Conservation (phyloP, 2,797 vertebrate species). For the Silurus aristotelis region DNA sequence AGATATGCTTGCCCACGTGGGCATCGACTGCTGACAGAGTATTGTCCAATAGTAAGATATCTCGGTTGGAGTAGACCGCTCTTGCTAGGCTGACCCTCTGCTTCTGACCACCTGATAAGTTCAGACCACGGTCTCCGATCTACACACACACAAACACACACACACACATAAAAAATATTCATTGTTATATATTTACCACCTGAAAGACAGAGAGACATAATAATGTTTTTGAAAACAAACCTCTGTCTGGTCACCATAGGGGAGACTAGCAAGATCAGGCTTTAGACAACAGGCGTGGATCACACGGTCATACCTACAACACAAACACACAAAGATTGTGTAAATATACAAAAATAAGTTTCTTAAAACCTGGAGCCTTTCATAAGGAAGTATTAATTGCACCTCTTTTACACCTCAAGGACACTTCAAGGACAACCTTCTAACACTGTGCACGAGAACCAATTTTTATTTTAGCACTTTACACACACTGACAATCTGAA, state of each 20-base stretch:
- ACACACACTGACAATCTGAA: too few relatives aligned
- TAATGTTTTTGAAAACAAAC: slow-evolving; percentile 58
- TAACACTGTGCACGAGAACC: neutral
- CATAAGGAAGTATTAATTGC: neutral
- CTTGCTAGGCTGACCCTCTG: slow-evolving; percentile 80
- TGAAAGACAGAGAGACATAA: neutral
- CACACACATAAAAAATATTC: slow-evolving; percentile 45
- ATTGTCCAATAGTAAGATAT: slow-evolving; percentile 80
- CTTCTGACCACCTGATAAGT: slow-evolving; percentile 83
- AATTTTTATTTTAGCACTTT: too few relatives aligned
- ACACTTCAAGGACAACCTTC: neutral
- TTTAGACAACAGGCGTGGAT: slow-evolving; percentile 71
- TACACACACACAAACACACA: slow-evolving; percentile 57
- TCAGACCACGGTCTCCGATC: slow-evolving; percentile 79
- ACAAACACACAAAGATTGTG: slow-evolving; percentile 15
- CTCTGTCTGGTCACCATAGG: slow-evolving; percentile 79
- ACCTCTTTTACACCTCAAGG: neutral
- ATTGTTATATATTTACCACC: neutral
- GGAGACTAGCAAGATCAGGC: slow-evolving; percentile 74
- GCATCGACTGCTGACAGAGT: slow-evolving; percentile 79
- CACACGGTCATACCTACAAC: slow-evolving; percentile 72
- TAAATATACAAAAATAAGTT: neutral
- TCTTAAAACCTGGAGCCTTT: neutral
- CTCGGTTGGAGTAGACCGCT: slow-evolving; percentile 74
- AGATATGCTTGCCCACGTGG: slow-evolving; percentile 78